phyloP scores from a whole-genome alignment of 2,113 vertebrate genomes.

The Carettochelys insculpta region DNA sequence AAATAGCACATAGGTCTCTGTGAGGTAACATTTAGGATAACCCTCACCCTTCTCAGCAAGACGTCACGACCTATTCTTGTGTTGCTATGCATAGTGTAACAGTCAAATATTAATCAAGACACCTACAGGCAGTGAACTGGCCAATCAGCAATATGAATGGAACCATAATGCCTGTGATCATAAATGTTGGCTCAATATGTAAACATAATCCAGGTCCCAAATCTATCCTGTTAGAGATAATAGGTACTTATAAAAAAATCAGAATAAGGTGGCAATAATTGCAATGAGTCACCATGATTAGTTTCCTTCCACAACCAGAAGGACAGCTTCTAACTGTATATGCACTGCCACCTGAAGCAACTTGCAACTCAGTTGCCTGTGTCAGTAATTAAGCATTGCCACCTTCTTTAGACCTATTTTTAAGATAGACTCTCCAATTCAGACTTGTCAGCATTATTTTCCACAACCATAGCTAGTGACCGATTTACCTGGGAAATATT shows the following conservation, averaged over 20 bases:
- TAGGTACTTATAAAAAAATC: neutral
- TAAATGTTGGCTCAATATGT: constrained; percentile 19
- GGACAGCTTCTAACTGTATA: neutral
- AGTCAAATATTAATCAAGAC: neutral
- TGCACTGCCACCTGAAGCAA: neutral
- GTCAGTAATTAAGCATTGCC: too few relatives aligned
- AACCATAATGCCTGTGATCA: neutral
- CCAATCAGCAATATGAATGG: constrained; percentile 18
- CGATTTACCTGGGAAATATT: constrained; percentile 54
- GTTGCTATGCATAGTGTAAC: neutral
- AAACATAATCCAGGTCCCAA: neutral
- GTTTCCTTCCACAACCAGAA: too few relatives aligned
- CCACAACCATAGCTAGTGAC: constrained; percentile 38
- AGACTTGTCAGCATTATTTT: constrained; percentile 34
- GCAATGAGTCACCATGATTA: neutral
- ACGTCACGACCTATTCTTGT: neutral
- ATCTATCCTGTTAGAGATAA: constrained; percentile 20
- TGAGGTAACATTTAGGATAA: too few relatives aligned
- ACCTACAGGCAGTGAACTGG: neutral
- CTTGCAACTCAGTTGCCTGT: neutral
- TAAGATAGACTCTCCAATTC: constrained; percentile 46
- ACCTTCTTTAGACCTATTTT: constrained; percentile 30
- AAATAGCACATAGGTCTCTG: neutral
- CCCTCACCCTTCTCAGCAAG: neutral
- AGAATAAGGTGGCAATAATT: neutral